Evolutionary conservation across 2,888 invertebrate genomes (phyloP), one percentile per base, ranked within the genome.

Genomic region (Cenopis cana): DNA sequence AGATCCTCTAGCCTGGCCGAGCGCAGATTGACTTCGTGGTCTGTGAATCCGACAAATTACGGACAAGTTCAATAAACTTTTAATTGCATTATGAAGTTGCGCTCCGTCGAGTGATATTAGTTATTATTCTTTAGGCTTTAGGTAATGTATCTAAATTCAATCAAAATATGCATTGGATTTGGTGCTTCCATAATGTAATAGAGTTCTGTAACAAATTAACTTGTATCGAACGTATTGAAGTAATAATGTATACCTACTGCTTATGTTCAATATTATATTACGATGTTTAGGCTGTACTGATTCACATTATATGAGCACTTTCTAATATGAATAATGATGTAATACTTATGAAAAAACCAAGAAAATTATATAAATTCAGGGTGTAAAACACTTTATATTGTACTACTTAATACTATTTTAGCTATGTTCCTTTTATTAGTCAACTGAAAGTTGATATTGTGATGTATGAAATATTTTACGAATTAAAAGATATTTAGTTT

Each of bases 361-460:
- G 76, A 78, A 72, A 73, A 75, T 81, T 80, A 79, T 80, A 77
- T 77, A 80, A 82, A 78, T 81, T 79, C 81, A 81, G 81, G 83
- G 87, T 89, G 88, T 88, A 84, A 85, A 86, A 89, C 89, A 89
- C 88, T 85, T 81, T 79, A 79, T 84, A 83, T 82, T 84, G 82
- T 82, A 81, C 75, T n/a, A n/a, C n/a, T n/a, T 76, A 81, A 81
- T 78, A 76, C 78, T 82, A 83, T 82, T 73, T 83, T 86, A 86
- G 83, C 81, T 87, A 85, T 86, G 89, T 89, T 89, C 89, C 88
- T 89, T 89, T 82, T 81, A 78, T 78, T 89, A 85, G 84, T 89
- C 91, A 90, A 91, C 93, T 93, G 72, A 89, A 92, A 93, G 93
- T 93, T 93, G 93, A 81, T 89, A 88, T 89, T 93, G 93, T 93